phyloP scores from a whole-genome alignment of 2,797 vertebrate genomes.

The Hydrophis major region DNA sequence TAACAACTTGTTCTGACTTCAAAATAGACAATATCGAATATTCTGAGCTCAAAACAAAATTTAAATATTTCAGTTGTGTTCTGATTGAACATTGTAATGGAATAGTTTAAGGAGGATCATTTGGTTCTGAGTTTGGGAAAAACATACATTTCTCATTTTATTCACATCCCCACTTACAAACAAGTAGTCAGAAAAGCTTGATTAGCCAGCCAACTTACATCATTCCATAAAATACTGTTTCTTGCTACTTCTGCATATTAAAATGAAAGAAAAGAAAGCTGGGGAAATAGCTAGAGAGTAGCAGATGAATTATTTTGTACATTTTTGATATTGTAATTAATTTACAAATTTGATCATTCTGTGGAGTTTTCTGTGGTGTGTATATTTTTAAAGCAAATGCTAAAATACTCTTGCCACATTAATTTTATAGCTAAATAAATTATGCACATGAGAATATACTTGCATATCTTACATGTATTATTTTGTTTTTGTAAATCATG shows the following conservation, averaged over 20 bases:
- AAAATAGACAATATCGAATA: neutral
- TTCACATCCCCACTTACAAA: neutral
- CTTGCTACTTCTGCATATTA: neutral
- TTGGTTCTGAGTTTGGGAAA: neutral
- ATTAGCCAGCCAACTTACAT: neutral
- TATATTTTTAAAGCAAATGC: neutral
- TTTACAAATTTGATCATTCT: neutral
- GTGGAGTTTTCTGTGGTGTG: neutral
- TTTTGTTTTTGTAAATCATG: neutral
- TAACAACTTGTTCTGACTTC: neutral
- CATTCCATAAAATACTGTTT: neutral
- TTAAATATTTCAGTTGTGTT: neutral
- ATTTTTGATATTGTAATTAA: neutral
- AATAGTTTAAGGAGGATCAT: neutral
- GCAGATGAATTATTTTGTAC: neutral
- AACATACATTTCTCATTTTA: neutral
- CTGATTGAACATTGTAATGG: neutral
- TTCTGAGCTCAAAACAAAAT: neutral
- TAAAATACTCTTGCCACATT: neutral
- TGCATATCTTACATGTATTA: neutral
- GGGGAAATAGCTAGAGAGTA: neutral
- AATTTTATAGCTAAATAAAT: slow-evolving; percentile 11
- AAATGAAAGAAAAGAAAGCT: neutral
- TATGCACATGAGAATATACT: neutral
- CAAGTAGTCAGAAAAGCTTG: neutral